Base-by-base conservation (phyloP, 2,888 invertebrate species). In the Galeruca laticollis region DNA sequence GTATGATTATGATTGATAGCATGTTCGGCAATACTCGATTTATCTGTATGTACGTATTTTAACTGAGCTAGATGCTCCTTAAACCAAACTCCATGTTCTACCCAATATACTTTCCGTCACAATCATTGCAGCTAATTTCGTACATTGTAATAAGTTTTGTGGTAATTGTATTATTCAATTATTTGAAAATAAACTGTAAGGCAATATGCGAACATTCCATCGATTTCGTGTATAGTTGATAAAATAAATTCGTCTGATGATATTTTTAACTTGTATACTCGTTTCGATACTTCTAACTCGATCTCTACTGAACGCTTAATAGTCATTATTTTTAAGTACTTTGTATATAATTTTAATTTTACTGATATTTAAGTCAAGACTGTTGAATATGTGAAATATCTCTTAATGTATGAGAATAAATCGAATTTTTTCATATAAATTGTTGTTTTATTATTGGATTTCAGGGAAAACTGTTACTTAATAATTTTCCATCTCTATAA, bases 281-380 rank as follows among this genome's bases (percentile, higher is more conserved):
- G 10, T 69, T 69, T 65, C 26, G 65, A 54, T 60, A 33, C 18
- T 56, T 60, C 54, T 70, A 60, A 15, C 62, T 51, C 18, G 37
- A 40, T 49, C 59, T 54, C 59, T 80, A 79, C 77, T 78, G 77
- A 81, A 82, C 84, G 84, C 84, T 84, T 84, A 82, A 82, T 84
- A 85, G 84, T 84, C 84, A 85, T 78, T 84, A 84, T 73, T 81
- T 83, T 81, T 81, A 81, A 83, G 80, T 75, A 75, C 70, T 77
- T 77, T 82, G 80, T 79, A 81, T 73, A 82, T 80, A 80, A 73
- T 78, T 75, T 60, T 49, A 47, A 72, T 74, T 69, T 75, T 76
- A 77, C 76, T 70, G 75, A 74, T 79, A 78, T 82, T 80, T 82
- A 82, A 82, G 78, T 81, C 73, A 84, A 85, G 85, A 85, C 85